Base-by-base conservation (phyloP, 2,888 invertebrate genomes). In the Entomobrya multifasciata region DNA sequence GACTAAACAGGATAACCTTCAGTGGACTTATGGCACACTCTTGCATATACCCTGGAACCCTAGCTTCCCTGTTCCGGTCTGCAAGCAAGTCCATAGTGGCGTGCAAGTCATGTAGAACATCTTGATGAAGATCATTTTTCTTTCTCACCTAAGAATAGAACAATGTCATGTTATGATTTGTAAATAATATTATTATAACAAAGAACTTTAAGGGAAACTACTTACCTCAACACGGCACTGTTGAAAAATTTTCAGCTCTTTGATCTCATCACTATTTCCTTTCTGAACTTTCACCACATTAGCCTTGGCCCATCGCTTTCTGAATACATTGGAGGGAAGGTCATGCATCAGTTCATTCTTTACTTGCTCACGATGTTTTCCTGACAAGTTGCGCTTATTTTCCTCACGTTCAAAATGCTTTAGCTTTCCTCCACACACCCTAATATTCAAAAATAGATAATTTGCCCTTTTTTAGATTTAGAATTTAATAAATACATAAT, bases 261-360 rank as follows among this genome's bases (percentile, higher is more conserved):
- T 70, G 2, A 70, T 44, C n/a, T 36, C 70, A 44, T 70, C 44
- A 8, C 6, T 17, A 44, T 70, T 70, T 36, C 70, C 70, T 22
- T 20, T 41, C 15, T 22, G 41, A n/a, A 70, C 27, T 20, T 44
- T 17, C 4, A 20, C 1, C 3, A 70, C n/a, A 41, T 36, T 17
- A 17, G 41, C 36, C 1, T 41, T 6, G 17, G 44, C 1, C 11
- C 41, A 41, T 4, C 11, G 5, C 20, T 70, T 36, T 6, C 44
- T n/a, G n/a, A 17, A 44, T 5, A 44, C 20, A 17, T 41, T 44
- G 27, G 70, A 41, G 0, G 70, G 41, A 17, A 70, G 44, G 6
- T 41, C 44, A 17, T 70, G 27, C 11, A 17, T 4, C 17, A 70
- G 44, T 10, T 44, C 44, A 1, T 17, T 44, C 44, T 70, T 70